Evolutionary conservation across 2,797 vertebrate genomes (phyloP).

Genomic region (Syngnathus acus): DNA sequence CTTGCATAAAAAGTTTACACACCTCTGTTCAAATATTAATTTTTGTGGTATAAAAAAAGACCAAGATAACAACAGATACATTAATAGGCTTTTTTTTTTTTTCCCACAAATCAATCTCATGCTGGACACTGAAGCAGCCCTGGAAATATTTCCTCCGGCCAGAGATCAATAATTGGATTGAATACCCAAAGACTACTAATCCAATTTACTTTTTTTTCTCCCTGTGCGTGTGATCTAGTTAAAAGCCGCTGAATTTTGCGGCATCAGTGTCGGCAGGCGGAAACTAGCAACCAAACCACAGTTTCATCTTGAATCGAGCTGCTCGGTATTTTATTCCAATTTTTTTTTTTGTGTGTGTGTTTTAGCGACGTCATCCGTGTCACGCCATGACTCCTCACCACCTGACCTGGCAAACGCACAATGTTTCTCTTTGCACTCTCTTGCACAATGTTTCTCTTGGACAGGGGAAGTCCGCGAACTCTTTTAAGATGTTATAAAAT

Average conservation of each 20-base stretch:
- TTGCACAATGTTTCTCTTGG: slow-evolving; percentile 44
- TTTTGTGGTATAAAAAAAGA: no score
- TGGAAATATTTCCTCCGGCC: slow-evolving; percentile 43
- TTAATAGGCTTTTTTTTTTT: slow-evolving; percentile 23
- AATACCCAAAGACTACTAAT: slow-evolving; percentile 61
- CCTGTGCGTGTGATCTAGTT: slow-evolving; percentile 19
- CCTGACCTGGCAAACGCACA: slow-evolving; percentile 32
- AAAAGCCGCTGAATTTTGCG: slow-evolving; percentile 20
- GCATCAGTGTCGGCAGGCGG: background rate
- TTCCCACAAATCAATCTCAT: slow-evolving; percentile 50
- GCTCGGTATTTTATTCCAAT: background rate
- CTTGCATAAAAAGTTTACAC: no score
- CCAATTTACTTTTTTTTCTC: slow-evolving; percentile 44
- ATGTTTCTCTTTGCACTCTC: slow-evolving; percentile 39
- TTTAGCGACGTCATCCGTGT: slow-evolving; percentile 31
- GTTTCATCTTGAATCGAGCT: background rate
- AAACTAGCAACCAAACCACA: background rate
- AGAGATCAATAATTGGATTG: slow-evolving; percentile 55
- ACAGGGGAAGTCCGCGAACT: no score
- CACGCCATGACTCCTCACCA: slow-evolving; percentile 26
- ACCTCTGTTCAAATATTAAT: no score
- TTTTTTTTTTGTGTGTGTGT: slow-evolving; percentile 6
- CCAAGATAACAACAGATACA: slow-evolving; percentile 26
- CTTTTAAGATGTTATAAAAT: no score
- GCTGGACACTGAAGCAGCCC: slow-evolving; percentile 40